Evolutionary conservation across 2,888 invertebrate species (phyloP), one percentile per base, ranked within the genome.

Genomic region (Terebella lapidaria): DNA sequence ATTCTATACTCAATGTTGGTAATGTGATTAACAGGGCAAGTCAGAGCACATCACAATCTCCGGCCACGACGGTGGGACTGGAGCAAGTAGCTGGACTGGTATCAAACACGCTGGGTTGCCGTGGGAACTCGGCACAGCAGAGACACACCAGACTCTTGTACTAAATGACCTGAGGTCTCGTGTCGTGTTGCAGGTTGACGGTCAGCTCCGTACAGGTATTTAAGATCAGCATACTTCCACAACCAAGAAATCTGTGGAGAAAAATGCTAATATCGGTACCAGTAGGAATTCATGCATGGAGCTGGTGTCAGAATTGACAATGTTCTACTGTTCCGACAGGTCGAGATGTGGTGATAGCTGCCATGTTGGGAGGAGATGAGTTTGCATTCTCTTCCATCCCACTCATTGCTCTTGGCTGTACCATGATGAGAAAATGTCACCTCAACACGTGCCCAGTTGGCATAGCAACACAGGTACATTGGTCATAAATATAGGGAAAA

Each of bases 341-440:
- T 84, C 93, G 94, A 77, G 99, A 99, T 83, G 92, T 99, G 27
- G 87, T 95, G 71, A 91, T 97, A 26, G 97, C 95, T 1, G 96
- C 94, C 0, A 79, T 96, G 47, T 84, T 99, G 45, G 99, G 99
- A 26, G 99, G 99, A 5, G 99, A 99, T 80, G 99, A 99, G 82
- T 92, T 96, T 79, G 99, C 96, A 25, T 94, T 99, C 84, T 95
- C 95, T 78, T 99, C 99, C 0, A 97, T 96, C 1, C 97, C 99
- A 0, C 85, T 99, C 56, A 96, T 99, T 74, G 94, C 92, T 1
- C 87, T 99, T 82, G 99, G 99, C 2, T 99, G 99, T 77, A 99
- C 96, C 0, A 99, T 99, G 99, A 99, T 99, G 99, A 86, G 99
- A 60, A 99, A 99, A 81, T 99, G 99, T 75, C 99, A 99, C 81